A percentile compares a stretch with the other conserved stretches of the same genome.
phyloP scores from a whole-genome alignment of 1,140 invertebrate genomes.

The Drosophila dunni region DNA sequence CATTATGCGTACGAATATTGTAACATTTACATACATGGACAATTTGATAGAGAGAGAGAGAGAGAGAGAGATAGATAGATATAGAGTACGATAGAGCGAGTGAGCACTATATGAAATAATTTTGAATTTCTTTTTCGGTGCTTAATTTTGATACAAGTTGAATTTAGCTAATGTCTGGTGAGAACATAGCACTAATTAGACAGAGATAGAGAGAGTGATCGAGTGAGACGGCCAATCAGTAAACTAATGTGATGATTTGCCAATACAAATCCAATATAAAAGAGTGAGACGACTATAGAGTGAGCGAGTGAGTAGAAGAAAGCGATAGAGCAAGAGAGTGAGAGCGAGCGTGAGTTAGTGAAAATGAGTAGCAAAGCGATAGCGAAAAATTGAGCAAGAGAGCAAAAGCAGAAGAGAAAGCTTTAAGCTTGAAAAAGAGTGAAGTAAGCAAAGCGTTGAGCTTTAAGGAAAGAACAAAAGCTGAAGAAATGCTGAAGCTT shows the following conservation, averaged over 20 bases:
- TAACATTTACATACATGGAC: slow-evolving; percentile 52
- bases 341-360: slow-evolving; percentile 28
- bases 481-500: not conserved
- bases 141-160: slow-evolving; percentile 20
- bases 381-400: not conserved
- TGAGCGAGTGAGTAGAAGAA: slow-evolving; percentile 15
- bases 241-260: slow-evolving; percentile 27
- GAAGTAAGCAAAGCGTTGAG: not conserved
- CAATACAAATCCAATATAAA: slow-evolving; percentile 44
- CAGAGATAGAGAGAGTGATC: slow-evolving; percentile 22
- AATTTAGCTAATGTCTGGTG: slow-evolving; percentile 6
- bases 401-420: slow-evolving; percentile 24
- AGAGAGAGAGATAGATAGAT: not conserved
- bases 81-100: not conserved
- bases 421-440: slow-evolving; percentile 20
- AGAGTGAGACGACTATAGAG: slow-evolving; percentile 15
- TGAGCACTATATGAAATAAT: slow-evolving; percentile 5
- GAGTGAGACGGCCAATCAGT: slow-evolving; percentile 23
- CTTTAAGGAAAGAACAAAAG: not conserved
- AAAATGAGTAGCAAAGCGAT: slow-evolving; percentile 6
- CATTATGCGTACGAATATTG: slow-evolving; percentile 46
- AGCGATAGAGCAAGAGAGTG: slow-evolving; percentile 26
- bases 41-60: slow-evolving; percentile 32
- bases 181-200: slow-evolving; percentile 30
- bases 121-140: slow-evolving; percentile 32